phyloP scores from a whole-genome alignment of 2,113 vertebrate genomes.

The Vidua macroura region DNA sequence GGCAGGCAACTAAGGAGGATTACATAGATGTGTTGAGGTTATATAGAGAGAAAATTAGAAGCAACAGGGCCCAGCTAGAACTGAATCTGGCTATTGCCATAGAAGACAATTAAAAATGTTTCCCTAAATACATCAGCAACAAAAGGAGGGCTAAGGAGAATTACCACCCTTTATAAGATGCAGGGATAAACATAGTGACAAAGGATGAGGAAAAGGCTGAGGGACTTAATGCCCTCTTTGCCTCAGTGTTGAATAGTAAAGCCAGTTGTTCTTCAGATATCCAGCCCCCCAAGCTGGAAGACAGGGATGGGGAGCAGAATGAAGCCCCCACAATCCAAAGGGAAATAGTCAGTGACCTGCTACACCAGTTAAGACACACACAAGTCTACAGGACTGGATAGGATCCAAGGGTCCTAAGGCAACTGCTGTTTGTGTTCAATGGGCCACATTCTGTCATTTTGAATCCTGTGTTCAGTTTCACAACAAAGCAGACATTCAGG shows the following conservation, averaged over 20 bases:
- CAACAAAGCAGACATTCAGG: background rate
- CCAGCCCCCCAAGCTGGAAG: background rate
- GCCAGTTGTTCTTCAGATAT: background rate
- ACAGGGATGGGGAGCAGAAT: background rate
- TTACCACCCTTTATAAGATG: background rate
- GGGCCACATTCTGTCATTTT: no score
- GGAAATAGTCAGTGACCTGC: background rate
- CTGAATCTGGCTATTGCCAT: background rate
- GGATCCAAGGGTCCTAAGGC: background rate
- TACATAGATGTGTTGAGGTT: background rate
- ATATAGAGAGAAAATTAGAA: background rate
- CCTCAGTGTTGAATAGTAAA: background rate
- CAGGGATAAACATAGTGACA: background rate
- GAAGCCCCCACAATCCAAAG: background rate
- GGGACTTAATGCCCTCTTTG: background rate
- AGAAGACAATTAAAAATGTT: background rate
- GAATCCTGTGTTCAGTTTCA: rapidly evolving
- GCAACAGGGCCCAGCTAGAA: background rate
- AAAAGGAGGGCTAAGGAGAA: background rate
- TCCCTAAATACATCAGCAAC: background rate
- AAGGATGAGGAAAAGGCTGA: background rate
- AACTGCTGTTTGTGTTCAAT: background rate
- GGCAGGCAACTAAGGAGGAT: background rate
- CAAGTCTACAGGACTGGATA: background rate
- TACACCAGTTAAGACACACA: background rate